Evolutionary conservation across 2,888 invertebrate species (phyloP).

Genomic region (Watsonalla cultraria): DNA sequence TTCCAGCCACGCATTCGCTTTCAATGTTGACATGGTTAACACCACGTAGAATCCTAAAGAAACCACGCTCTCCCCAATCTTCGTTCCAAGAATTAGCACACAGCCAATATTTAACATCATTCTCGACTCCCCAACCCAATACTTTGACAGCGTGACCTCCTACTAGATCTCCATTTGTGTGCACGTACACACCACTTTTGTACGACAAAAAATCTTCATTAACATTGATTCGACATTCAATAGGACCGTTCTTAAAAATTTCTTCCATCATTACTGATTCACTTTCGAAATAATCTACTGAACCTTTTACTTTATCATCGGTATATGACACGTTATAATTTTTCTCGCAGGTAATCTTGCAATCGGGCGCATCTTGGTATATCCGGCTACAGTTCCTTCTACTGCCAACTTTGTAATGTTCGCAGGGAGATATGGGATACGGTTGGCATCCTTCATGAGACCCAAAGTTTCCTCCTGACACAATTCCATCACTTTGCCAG

Average conservation of each 20-base stretch:
- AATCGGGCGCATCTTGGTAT: constrained; percentile 76
- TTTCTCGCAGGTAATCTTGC: background rate
- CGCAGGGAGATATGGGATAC: constrained; percentile 69
- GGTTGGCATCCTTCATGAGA: background rate
- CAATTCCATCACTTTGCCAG: constrained; percentile 4
- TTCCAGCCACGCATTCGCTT: too few relatives aligned
- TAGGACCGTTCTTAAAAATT: constrained; percentile 87
- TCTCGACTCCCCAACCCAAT: constrained; percentile 87
- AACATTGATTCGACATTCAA: constrained; percentile 87
- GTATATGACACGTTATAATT: constrained; percentile 65
- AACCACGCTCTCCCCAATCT: constrained; percentile 89
- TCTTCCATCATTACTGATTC: constrained; percentile 83
- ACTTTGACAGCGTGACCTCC: constrained; percentile 89
- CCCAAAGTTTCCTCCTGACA: constrained; percentile 6
- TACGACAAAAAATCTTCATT: constrained; percentile 86
- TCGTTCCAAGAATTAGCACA: constrained; percentile 91
- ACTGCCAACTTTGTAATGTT: constrained; percentile 35
- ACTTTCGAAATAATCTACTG: constrained; percentile 62
- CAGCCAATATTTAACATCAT: constrained; percentile 86
- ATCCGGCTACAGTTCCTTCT: constrained; percentile 89
- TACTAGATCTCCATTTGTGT: constrained; percentile 80
- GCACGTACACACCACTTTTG: constrained; percentile 80
- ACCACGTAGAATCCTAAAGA: constrained; percentile 80
- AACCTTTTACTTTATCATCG: constrained; percentile 83
- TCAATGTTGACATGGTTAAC: constrained; percentile 1